Percentiles rank a stretch among this genome's conserved stretches.
Conservation (phyloP, 1,140 invertebrate genomes). For the Hyphantria cunea region DNA sequence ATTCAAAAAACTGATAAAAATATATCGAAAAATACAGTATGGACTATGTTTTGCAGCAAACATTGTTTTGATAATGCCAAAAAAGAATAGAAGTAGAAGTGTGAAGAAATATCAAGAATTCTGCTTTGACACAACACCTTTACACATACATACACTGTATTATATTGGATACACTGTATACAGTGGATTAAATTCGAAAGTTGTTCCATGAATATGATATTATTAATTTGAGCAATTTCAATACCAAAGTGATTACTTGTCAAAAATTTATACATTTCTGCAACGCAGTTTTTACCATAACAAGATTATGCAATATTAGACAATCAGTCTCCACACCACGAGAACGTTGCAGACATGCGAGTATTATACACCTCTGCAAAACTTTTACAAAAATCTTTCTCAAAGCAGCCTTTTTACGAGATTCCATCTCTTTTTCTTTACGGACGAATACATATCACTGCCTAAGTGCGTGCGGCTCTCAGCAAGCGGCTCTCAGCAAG, state of each 20-base stretch:
- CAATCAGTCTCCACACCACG: background rate
- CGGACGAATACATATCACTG: conserved; percentile 26
- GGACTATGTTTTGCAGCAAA: too few species aligned
- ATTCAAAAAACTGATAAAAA: too few species aligned
- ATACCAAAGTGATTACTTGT: background rate
- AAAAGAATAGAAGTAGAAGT: too few species aligned
- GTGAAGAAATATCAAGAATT: too few species aligned
- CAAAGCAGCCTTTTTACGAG: conserved; percentile 22
- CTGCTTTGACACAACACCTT: too few species aligned
- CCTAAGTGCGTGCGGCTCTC: background rate
- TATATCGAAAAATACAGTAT: too few species aligned
- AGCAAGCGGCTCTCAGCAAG: conserved; percentile 1
- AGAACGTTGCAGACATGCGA: background rate
- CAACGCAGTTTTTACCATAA: background rate
- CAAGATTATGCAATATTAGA: background rate
- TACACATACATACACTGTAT: background rate
- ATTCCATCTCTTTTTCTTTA: conserved; percentile 18
- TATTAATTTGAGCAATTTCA: background rate
- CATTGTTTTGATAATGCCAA: too few species aligned
- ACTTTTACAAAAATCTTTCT: conserved; percentile 1
- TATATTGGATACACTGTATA: background rate
- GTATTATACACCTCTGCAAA: background rate
- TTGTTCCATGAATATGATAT: background rate
- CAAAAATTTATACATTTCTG: background rate
- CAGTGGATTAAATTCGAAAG: background rate